Conservation (phyloP, 2,888 invertebrate species). For the Eretmocerus hayati region DNA sequence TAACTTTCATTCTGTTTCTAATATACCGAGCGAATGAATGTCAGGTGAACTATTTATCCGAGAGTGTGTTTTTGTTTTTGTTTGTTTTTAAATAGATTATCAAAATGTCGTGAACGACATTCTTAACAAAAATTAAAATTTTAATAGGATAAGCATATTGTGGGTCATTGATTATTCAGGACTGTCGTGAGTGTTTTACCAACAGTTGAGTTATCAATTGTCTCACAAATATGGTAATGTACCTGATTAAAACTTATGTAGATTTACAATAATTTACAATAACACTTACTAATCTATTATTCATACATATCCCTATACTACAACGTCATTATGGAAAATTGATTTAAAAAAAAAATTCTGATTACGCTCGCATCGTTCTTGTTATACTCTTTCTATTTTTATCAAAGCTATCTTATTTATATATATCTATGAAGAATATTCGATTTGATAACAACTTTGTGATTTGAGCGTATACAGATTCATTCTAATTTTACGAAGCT, state of each 20-base stretch:
- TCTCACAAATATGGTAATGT: constrained; percentile 18
- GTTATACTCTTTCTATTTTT: too few species aligned
- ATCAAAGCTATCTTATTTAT: too few species aligned
- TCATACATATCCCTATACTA: not conserved
- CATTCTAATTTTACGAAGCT: too few species aligned
- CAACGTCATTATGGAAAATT: too few species aligned
- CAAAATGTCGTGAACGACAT: constrained; percentile 3
- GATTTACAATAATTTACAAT: constrained; percentile 12
- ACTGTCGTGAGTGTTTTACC: constrained; percentile 17
- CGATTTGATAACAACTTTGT: too few species aligned
- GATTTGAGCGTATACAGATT: too few species aligned
- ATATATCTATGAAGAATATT: too few species aligned
- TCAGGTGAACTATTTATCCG: too few species aligned
- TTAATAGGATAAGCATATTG: constrained; percentile 18
- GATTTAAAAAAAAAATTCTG: too few species aligned
- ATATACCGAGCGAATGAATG: too few species aligned
- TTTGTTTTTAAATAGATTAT: not conserved
- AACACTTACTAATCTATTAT: not conserved
- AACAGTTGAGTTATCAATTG: constrained; percentile 18
- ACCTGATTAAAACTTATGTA: constrained; percentile 8
- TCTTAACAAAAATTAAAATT: constrained; percentile 21
- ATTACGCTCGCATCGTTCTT: too few species aligned
- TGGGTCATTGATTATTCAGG: constrained; percentile 19
- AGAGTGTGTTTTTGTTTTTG: not conserved
- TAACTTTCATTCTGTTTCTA: too few species aligned